Evolutionary conservation across 2,888 invertebrate species (phyloP).

Genomic region (Eupithecia vulgata): DNA sequence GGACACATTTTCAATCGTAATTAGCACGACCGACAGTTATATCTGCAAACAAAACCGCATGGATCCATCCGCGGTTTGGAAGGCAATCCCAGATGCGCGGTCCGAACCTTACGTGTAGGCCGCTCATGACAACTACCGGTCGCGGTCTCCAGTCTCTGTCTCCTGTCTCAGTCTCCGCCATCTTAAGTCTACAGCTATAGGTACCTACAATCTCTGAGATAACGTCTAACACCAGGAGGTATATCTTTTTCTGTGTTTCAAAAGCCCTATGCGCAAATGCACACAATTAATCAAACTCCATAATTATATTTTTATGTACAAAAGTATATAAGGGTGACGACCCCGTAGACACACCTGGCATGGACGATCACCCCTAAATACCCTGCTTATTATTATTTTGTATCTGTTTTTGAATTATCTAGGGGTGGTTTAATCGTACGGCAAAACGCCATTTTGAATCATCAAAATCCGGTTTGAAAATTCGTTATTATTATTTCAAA

Average conservation of each 20-base stretch:
- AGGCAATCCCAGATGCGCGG: too few species aligned
- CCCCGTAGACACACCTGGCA: conserved; percentile 75
- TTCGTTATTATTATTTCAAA: conserved; percentile 19
- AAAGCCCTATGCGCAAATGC: not conserved
- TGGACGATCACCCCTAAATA: conserved; percentile 67
- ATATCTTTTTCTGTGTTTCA: not conserved
- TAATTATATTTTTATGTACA: conserved; percentile 40
- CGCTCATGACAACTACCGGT: too few species aligned
- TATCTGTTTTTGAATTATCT: conserved; percentile 82
- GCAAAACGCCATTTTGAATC: conserved; percentile 80
- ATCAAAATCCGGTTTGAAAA: conserved; percentile 64
- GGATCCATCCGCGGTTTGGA: too few species aligned
- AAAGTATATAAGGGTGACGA: conserved; percentile 70
- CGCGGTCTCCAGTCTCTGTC: too few species aligned
- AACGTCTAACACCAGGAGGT: too few species aligned
- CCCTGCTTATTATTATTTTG: conserved; percentile 81
- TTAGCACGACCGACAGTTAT: too few species aligned
- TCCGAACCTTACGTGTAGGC: too few species aligned
- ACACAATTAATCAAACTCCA: conserved; percentile 30
- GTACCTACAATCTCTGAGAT: too few species aligned
- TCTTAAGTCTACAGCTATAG: too few species aligned
- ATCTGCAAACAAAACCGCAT: too few species aligned
- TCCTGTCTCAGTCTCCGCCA: too few species aligned
- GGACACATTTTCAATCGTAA: too few species aligned
- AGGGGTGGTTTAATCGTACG: conserved; percentile 80